Conservation (phyloP, 2,113 vertebrate species). For the Aptenodytes forsteri region DNA sequence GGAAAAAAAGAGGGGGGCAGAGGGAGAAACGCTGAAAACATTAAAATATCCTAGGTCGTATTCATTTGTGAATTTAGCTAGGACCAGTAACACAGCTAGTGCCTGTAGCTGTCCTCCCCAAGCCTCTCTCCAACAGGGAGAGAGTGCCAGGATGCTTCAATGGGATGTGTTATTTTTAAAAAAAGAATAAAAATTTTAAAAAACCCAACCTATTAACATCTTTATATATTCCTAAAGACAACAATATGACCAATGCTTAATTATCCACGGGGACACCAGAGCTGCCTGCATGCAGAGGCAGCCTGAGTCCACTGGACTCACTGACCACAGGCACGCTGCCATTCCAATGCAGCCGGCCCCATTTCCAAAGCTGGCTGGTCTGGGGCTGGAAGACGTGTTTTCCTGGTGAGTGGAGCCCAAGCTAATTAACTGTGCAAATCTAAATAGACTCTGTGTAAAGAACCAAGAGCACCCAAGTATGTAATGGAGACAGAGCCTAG, state of each 20-base stretch:
- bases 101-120: neutral
- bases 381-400: neutral
- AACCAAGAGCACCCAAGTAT: neutral
- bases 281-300: neutral
- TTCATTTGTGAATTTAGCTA: neutral
- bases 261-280: neutral
- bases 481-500: neutral
- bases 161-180: accelerated
- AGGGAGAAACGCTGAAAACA: neutral
- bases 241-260: neutral
- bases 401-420: neutral
- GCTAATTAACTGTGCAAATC: neutral
- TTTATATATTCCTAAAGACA: neutral
- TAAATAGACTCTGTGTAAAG: neutral
- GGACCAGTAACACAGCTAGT: neutral
- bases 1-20: neutral
- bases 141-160: neutral
- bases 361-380: neutral
- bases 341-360: neutral
- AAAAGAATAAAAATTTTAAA: neutral
- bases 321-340: neutral
- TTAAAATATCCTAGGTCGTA: neutral
- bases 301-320: accelerated
- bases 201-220: neutral
- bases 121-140: neutral